Evolutionary conservation across 2,797 vertebrate species (phyloP).

Genomic region (Emydoidea blandingii): DNA sequence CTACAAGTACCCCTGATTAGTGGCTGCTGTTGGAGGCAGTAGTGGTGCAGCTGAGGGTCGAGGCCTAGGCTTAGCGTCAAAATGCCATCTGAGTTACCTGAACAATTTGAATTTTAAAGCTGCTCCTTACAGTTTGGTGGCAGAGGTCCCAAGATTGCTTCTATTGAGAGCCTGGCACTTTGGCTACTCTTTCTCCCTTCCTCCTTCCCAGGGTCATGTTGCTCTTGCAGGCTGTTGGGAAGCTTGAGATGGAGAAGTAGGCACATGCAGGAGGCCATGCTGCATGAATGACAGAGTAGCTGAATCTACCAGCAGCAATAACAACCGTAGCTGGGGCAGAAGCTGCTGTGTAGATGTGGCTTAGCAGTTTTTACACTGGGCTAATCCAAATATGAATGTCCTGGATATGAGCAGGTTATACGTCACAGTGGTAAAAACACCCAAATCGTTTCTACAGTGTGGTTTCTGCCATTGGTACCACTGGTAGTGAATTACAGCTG

Average conservation of each 20-base stretch:
- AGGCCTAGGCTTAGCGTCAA: not conserved
- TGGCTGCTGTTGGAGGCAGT: not conserved
- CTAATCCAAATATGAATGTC: not conserved
- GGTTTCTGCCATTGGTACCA: not conserved
- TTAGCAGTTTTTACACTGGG: not conserved
- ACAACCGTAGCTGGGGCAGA: not conserved
- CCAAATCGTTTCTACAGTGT: not conserved
- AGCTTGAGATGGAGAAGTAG: not conserved
- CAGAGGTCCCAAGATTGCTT: not conserved
- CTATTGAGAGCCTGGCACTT: not conserved
- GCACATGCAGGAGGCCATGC: not conserved
- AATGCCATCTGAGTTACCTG: not conserved
- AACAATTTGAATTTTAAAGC: slow-evolving; percentile 7
- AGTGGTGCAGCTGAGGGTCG: not conserved
- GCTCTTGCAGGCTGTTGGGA: not conserved
- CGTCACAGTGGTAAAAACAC: not conserved
- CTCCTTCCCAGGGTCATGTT: not conserved
- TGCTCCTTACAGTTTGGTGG: not conserved
- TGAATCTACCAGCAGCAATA: not conserved
- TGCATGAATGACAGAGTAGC: not conserved
- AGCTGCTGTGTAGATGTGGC: not conserved
- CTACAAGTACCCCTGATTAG: not conserved
- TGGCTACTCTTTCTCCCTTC: not conserved
- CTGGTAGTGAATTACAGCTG: not conserved
- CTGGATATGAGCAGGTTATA: not conserved